Base-by-base conservation (phyloP, 2,113 vertebrate genomes). In the Hoplias malabaricus region DNA sequence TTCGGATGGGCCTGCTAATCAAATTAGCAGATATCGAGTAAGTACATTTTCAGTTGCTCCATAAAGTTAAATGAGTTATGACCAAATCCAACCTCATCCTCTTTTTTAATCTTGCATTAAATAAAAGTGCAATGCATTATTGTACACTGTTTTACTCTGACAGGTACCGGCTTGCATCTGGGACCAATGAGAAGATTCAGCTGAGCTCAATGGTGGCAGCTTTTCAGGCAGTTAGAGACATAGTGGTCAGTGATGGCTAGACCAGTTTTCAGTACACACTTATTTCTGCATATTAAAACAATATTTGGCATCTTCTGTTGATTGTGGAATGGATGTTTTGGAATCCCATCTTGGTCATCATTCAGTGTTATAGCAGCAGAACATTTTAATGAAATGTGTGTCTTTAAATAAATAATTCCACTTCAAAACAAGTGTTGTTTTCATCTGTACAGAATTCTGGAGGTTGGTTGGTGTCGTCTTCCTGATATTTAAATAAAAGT, bases 21-120 rank as follows among this genome's bases (percentile, higher is more conserved):
- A 99, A 97, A 86, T 88, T 99, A 86, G 96, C 98, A 8, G 96
- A 99, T 40, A 90, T 96, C 0, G 98, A 99, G 98, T 99, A 85
- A 96, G 98, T 92, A 34, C 5, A 16, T 25, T 4, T 23, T 36
- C 5, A 25, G 11, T 34, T 27, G 5, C 13, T n/a, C 16, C n/a
- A n/a, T n/a, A n/a, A n/a, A n/a, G n/a, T n/a, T n/a, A n/a, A 23
- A 27, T 65, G 38, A 50, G 21, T 69, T 25, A n/a, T n/a, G n/a
- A n/a, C n/a, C n/a, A n/a, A n/a, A n/a, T n/a, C n/a, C n/a, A n/a
- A n/a, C n/a, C n/a, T n/a, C n/a, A n/a, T n/a, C n/a, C n/a, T n/a
- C n/a, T n/a, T n/a, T n/a, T n/a, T n/a, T n/a, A n/a, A n/a, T n/a
- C n/a, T n/a, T 43, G 16, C 42, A 43, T 43, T 11, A 43, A 43